These are phyloP conservation scores for Spermophilus dauricus DNA, from an alignment of 2,113 vertebrate genomes.

Conservation along the genomic window DNA sequence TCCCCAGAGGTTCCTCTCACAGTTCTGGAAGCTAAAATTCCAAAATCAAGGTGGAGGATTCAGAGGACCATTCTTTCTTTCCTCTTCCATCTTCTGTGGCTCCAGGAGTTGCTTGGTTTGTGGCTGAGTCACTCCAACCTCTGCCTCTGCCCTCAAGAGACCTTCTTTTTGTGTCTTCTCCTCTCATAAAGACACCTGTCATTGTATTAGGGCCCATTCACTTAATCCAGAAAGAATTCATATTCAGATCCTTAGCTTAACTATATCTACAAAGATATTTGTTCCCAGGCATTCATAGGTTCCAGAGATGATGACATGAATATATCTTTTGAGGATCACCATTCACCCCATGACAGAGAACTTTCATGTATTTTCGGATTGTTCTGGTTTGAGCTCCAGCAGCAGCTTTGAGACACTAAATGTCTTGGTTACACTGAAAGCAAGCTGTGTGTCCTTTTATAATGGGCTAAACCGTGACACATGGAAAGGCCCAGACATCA, in stretches of 20 bases:
- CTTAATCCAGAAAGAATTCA: conserved; percentile 41
- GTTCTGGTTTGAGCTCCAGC: not conserved
- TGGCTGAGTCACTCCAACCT: not conserved
- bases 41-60: too few relatives aligned
- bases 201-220: not conserved
- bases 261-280: conserved; percentile 39
- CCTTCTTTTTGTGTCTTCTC: not conserved
- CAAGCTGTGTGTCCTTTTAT: conserved; percentile 60
- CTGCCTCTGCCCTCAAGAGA: not conserved
- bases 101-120: not conserved
- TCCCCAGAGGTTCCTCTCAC: not conserved
- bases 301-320: not conserved
- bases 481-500: not conserved
- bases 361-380: not conserved
- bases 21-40: not conserved
- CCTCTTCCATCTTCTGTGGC: not conserved
- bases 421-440: conserved; percentile 16
- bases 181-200: not conserved
- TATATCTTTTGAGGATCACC: not conserved
- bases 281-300: not conserved
- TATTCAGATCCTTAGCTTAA: not conserved
- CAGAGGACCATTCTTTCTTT: not conserved
- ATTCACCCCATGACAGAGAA: not conserved
- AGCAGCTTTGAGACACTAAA: conserved; percentile 31
- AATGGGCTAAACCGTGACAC: conserved; percentile 54